Percentiles rank a stretch among this genome's conserved stretches.
Evolutionary conservation across 2,888 invertebrate species (phyloP).

Genomic region (Ptilodon capucinus): DNA sequence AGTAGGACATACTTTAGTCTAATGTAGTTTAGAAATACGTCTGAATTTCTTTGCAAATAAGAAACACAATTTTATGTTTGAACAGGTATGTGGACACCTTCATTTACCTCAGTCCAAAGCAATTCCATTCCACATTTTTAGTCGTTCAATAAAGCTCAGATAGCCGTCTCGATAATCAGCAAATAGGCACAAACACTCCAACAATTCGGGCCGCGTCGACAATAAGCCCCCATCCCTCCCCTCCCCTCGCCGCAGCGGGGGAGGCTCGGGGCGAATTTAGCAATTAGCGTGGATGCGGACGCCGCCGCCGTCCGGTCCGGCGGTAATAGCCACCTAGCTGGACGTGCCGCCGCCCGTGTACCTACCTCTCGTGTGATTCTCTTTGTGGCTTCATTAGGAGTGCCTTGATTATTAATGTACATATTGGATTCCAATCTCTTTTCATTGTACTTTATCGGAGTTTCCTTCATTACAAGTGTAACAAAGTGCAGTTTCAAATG

Average conservation of each 20-base stretch:
- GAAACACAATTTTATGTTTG: too few relatives aligned
- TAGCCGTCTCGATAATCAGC: slow-evolving; percentile 1
- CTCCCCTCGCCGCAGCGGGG: slow-evolving; percentile 10
- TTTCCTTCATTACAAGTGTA: too few relatives aligned
- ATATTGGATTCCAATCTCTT: neutral
- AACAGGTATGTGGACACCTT: too few relatives aligned
- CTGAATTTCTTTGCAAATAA: too few relatives aligned
- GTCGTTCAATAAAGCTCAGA: slow-evolving; percentile 1
- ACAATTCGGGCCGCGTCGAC: slow-evolving; percentile 26
- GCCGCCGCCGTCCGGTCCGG: slow-evolving; percentile 34
- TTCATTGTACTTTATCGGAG: neutral
- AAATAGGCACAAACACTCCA: slow-evolving; percentile 2
- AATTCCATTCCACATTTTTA: neutral
- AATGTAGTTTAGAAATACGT: too few relatives aligned
- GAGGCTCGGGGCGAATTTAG: slow-evolving; percentile 55
- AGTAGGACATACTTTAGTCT: too few relatives aligned
- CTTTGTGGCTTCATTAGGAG: neutral
- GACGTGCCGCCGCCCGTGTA: slow-evolving; percentile 18
- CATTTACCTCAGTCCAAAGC: too few relatives aligned
- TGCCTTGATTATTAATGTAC: neutral
- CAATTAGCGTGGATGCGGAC: slow-evolving; percentile 68
- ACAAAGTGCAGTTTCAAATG: too few relatives aligned
- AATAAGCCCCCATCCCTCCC: too few relatives aligned
- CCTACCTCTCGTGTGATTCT: slow-evolving; percentile 11
- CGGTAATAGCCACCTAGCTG: slow-evolving; percentile 56